Conservation (phyloP, 2,888 invertebrate genomes). For the Eilema depressum region DNA sequence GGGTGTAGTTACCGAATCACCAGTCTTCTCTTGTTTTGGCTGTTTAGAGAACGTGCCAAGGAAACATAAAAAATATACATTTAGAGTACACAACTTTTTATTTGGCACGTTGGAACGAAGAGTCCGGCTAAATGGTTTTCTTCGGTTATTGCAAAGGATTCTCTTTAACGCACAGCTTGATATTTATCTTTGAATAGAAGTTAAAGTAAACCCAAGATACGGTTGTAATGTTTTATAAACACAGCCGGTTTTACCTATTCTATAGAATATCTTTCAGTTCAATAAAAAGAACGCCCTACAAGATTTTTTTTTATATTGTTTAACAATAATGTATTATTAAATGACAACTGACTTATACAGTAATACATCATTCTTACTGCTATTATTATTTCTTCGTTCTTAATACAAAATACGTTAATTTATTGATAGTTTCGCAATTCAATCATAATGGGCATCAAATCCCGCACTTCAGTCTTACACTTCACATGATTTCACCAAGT, state of each 20-base stretch:
- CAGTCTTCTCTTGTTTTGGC: no score
- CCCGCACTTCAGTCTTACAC: slow-evolving; percentile 20
- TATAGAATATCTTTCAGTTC: not conserved
- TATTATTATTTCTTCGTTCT: not conserved
- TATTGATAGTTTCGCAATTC: slow-evolving; percentile 4
- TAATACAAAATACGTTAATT: slow-evolving; percentile 3
- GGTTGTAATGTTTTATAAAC: not conserved
- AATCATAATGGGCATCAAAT: slow-evolving; percentile 9
- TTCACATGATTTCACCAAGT: not conserved
- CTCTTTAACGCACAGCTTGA: not conserved
- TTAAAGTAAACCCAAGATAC: no score
- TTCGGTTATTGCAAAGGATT: no score
- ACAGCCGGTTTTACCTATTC: not conserved
- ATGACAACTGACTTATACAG: slow-evolving; percentile 8
- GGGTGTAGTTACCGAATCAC: no score
- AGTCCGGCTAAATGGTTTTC: no score
- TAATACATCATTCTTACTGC: slow-evolving; percentile 11
- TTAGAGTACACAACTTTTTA: no score
- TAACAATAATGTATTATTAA: slow-evolving; percentile 17
- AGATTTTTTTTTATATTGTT: not conserved
- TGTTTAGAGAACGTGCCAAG: not conserved
- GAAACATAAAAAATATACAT: not conserved
- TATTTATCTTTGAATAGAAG: no score
- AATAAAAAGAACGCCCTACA: not conserved
- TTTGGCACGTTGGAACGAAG: no score